Conservation (phyloP, 2,113 vertebrate genomes). For the Zosterops lateralis region DNA sequence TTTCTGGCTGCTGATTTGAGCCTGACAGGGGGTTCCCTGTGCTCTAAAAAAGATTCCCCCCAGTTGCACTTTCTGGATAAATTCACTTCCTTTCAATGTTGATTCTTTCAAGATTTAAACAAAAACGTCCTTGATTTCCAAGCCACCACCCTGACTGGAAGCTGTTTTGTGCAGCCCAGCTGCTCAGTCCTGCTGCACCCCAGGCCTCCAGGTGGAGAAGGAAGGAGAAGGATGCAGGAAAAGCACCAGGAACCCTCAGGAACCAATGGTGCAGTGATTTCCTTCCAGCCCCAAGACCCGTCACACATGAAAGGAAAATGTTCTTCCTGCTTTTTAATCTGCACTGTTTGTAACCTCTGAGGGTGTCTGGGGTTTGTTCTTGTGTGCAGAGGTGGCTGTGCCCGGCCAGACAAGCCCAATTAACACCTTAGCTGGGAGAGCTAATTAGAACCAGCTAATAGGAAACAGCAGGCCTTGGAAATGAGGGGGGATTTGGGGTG, state of each 20-base stretch:
- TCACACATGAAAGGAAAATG: not conserved
- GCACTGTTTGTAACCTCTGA: not conserved
- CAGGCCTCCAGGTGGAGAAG: not conserved
- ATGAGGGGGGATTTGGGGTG: not conserved
- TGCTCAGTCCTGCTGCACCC: conserved; percentile 44
- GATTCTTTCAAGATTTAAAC: conserved; percentile 46
- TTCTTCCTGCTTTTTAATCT: not conserved
- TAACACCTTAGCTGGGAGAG: not conserved
- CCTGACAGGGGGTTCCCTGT: not conserved
- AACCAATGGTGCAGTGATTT: not conserved
- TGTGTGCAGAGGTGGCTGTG: not conserved
- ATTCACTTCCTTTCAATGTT: not conserved
- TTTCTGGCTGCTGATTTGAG: not conserved
- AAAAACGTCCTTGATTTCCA: conserved; percentile 51
- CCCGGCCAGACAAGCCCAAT: not conserved
- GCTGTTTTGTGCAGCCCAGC: conserved; percentile 3
- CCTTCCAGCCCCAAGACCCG: not conserved
- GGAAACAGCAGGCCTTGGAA: not conserved
- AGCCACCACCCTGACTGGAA: conserved; percentile 68
- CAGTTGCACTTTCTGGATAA: not conserved
- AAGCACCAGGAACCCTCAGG: not conserved
- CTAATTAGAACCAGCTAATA: not conserved
- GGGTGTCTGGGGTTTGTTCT: not conserved
- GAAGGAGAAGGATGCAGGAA: not conserved
- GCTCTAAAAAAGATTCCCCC: not conserved